A percentile compares a stretch with the other conserved stretches of the same genome.
phyloP scores from a whole-genome alignment of 2,888 invertebrate genomes.

The Andrena fulva region DNA sequence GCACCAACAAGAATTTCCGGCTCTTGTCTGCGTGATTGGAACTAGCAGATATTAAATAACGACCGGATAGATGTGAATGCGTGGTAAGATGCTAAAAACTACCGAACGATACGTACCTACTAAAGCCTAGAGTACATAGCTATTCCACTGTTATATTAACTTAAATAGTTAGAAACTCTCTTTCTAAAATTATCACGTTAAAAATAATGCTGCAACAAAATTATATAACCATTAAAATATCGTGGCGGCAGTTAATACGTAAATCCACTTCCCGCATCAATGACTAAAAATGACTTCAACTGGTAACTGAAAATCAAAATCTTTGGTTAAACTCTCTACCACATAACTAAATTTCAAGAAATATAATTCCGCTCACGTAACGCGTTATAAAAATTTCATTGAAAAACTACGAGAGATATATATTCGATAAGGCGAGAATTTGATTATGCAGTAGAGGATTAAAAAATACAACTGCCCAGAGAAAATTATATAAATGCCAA shows the following conservation, averaged over 20 bases:
- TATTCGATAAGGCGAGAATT: neutral
- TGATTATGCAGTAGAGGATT: neutral
- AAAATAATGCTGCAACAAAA: neutral
- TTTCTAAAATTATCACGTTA: neutral
- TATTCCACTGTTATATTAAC: neutral
- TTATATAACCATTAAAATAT: neutral
- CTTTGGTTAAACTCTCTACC: conserved; percentile 9
- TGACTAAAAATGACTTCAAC: neutral
- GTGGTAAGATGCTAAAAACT: neutral
- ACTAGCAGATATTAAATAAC: neutral
- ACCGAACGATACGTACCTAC: neutral
- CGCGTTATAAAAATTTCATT: conserved; percentile 11
- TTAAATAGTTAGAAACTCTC: neutral
- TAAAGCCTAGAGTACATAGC: conserved; percentile 2
- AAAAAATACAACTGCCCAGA: neutral
- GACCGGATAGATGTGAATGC: neutral
- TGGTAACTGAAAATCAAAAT: neutral
- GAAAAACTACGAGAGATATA: neutral
- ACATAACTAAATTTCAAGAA: neutral
- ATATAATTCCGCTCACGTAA: neutral
- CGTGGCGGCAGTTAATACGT: conserved; percentile 6
- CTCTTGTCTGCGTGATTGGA: neutral
- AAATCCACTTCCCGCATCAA: neutral
- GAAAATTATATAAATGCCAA: neutral
- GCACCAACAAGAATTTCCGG: conserved; percentile 4